phyloP scores from a whole-genome alignment of 2,113 vertebrate genomes.

The Amazona guildingii region DNA sequence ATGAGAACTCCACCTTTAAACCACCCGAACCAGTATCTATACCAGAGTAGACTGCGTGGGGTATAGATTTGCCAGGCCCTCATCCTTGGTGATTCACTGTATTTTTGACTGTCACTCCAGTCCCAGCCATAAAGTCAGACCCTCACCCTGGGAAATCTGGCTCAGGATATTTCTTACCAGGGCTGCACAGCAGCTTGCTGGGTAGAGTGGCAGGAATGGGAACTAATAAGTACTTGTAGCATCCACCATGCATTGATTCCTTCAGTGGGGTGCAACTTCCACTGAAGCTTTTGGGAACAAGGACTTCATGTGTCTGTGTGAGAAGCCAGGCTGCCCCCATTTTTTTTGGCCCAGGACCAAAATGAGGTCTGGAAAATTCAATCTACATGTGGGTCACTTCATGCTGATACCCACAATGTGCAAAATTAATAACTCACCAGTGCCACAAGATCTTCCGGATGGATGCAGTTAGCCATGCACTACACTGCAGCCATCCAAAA shows the following conservation, averaged over 20 bases:
- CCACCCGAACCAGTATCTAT: not conserved
- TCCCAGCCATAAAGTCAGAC: not conserved
- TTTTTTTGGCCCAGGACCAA: not conserved
- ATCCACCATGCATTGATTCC: not conserved
- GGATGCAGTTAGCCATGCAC: not conserved
- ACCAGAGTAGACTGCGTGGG: rapidly evolving
- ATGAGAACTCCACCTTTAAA: not conserved
- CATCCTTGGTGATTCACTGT: not conserved
- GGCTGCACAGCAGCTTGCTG: not conserved
- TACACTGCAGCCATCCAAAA: not conserved
- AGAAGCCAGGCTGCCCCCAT: not conserved
- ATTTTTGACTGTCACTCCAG: not conserved
- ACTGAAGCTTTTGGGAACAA: not conserved
- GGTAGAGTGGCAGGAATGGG: not conserved
- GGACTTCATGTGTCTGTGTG: not conserved
- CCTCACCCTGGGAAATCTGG: rapidly evolving
- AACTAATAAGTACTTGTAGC: not conserved
- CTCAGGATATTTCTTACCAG: not conserved
- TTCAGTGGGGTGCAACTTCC: not conserved
- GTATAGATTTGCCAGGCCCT: not conserved
- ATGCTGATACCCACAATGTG: not conserved
- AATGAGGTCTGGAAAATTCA: not conserved
- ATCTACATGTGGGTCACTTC: not conserved
- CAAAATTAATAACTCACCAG: not conserved
- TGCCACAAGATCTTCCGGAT: not conserved